These are phyloP conservation scores for Anarrhichthys ocellatus DNA, from an alignment of 2,113 vertebrate genomes.

Conservation along the genomic window DNA sequence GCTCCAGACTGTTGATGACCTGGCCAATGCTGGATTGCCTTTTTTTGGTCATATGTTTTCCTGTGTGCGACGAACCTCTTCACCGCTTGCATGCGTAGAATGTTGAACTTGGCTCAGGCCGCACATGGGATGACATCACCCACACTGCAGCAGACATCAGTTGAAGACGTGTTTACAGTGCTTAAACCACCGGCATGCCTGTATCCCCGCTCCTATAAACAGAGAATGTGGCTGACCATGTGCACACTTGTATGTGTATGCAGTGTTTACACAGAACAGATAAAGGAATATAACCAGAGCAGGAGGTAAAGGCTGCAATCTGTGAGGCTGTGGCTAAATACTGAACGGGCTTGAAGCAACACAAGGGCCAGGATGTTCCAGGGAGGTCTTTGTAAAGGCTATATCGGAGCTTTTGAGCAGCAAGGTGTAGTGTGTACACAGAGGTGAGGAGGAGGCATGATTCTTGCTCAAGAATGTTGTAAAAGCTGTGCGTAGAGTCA, in stretches of 20 bases:
- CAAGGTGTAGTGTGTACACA: slow-evolving; percentile 59
- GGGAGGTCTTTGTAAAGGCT: slow-evolving; percentile 54
- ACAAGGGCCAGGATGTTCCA: slow-evolving; percentile 24
- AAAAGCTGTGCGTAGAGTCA: slow-evolving; percentile 73
- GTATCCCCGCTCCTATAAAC: slow-evolving; percentile 63
- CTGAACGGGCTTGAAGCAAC: slow-evolving; percentile 5
- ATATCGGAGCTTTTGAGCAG: slow-evolving; percentile 39
- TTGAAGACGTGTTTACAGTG: slow-evolving; percentile 75
- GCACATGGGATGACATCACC: slow-evolving; percentile 69
- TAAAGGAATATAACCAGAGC: slow-evolving; percentile 45
- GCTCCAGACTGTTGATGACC: slow-evolving; percentile 67
- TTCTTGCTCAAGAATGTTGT: slow-evolving; percentile 61
- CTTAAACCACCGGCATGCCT: slow-evolving; percentile 59
- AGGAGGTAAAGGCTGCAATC: slow-evolving; percentile 40
- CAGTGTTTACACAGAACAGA: slow-evolving; percentile 66
- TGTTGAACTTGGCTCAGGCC: slow-evolving; percentile 60
- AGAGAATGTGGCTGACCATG: slow-evolving; percentile 61
- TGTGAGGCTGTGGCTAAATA: slow-evolving; percentile 38
- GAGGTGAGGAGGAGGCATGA: slow-evolving; percentile 56
- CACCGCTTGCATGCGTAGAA: slow-evolving; percentile 39
- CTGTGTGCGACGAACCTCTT: slow-evolving; percentile 8
- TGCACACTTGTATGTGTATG: slow-evolving; percentile 37
- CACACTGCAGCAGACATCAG: slow-evolving; percentile 65
- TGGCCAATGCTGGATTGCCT: slow-evolving; percentile 53
- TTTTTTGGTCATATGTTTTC: slow-evolving; percentile 68